A percentile compares a stretch with the other conserved stretches of the same genome.
phyloP scores from a whole-genome alignment of 2,797 vertebrate genomes.

The Benthosema pterotum region DNA sequence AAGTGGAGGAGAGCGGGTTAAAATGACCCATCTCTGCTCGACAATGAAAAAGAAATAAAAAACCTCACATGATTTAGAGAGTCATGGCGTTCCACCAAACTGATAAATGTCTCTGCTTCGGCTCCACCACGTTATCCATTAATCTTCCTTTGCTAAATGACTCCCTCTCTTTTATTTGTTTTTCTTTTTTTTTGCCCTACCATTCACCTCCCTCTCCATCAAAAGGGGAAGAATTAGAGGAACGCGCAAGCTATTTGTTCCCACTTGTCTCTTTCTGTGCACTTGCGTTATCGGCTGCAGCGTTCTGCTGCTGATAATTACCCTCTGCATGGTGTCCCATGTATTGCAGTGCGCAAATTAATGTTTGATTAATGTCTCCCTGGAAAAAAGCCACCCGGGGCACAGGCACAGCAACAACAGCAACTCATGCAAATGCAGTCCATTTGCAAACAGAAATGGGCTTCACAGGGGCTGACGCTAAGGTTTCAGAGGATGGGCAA shows the following conservation, averaged over 20 bases:
- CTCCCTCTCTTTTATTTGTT: slow-evolving; percentile 1
- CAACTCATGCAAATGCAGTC: background rate
- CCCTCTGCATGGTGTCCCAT: background rate
- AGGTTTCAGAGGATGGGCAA: too few relatives aligned
- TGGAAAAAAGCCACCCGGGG: background rate
- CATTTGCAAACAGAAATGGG: background rate
- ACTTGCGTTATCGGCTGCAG: too few relatives aligned
- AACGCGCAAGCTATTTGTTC: slow-evolving; percentile 17
- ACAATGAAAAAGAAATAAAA: background rate
- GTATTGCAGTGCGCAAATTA: slow-evolving; percentile 8
- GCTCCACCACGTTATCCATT: slow-evolving; percentile 48
- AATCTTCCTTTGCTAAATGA: slow-evolving; percentile 53
- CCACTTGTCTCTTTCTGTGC: background rate
- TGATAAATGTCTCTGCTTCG: slow-evolving; percentile 54
- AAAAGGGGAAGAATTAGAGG: slow-evolving; percentile 19
- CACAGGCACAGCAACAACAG: background rate
- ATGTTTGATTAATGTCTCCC: slow-evolving; percentile 24
- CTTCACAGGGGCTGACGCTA: too few relatives aligned
- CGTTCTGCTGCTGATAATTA: slow-evolving; percentile 15
- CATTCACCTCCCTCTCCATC: slow-evolving; percentile 34
- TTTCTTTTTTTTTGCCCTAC: slow-evolving; percentile 16
- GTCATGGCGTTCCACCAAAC: slow-evolving; percentile 26
- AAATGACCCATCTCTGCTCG: slow-evolving; percentile 16
- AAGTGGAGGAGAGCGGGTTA: background rate
- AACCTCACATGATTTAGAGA: slow-evolving; percentile 37